A percentile compares a stretch with the other conserved stretches of the same genome.
These are phyloP conservation scores for Hirtodrosophila duncani DNA, from an alignment of 2,888 invertebrate species.

Conservation along the genomic window DNA sequence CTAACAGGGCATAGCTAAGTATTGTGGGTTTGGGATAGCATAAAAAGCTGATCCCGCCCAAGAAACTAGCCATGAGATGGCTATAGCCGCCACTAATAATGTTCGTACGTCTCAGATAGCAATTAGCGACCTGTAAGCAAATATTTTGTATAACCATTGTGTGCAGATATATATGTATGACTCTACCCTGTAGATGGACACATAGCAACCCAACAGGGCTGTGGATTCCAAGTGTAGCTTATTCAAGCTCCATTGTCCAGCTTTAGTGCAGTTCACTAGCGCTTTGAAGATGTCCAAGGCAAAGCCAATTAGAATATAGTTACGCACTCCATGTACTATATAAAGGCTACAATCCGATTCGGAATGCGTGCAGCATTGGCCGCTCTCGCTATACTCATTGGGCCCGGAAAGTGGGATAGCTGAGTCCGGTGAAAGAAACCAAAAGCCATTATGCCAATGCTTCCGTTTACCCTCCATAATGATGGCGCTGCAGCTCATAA, in stretches of 20 bases:
- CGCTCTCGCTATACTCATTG: background rate
- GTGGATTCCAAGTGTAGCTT: constrained; percentile 45
- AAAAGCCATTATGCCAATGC: constrained; percentile 49
- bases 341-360: constrained; percentile 25
- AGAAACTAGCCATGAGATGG: constrained; percentile 59
- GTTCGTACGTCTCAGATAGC: constrained; percentile 41
- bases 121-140: constrained; percentile 45
- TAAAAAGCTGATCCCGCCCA: constrained; percentile 60
- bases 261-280: constrained; percentile 29
- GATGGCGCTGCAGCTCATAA: constrained; percentile 67
- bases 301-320: constrained; percentile 59
- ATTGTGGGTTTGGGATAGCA: constrained; percentile 58
- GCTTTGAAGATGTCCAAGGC: constrained; percentile 59
- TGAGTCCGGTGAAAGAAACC: constrained; percentile 56
- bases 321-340: constrained; percentile 49
- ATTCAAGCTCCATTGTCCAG: constrained; percentile 18
- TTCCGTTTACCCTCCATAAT: constrained; percentile 55
- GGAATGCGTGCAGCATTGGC: constrained; percentile 28
- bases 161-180: background rate
- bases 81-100: constrained; percentile 12
- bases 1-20: constrained; percentile 54
- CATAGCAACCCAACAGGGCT: constrained; percentile 59
- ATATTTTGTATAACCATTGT: background rate
- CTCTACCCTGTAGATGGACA: constrained; percentile 70
- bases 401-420: too few species aligned